Evolutionary conservation across 2,113 vertebrate genomes (phyloP).

Genomic region (Cavia porcellus): DNA sequence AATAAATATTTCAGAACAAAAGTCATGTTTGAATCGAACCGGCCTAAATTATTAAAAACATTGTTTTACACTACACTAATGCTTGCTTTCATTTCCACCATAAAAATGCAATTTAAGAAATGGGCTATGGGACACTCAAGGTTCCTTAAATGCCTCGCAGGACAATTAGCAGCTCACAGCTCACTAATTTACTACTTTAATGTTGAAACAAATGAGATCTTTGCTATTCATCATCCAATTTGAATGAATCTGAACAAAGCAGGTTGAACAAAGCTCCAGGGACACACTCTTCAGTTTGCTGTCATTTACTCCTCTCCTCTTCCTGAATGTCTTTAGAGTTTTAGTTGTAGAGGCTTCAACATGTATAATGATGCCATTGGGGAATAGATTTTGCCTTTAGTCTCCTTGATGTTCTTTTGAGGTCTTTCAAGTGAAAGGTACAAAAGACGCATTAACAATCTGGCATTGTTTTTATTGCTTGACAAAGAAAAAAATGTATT

Average conservation of each 20-base stretch:
- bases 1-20: conserved; percentile 68
- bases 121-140: conserved; percentile 76
- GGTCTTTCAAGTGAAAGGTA: conserved; percentile 89
- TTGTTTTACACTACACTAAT: conserved; percentile 53
- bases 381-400: conserved; percentile 88
- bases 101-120: conserved; percentile 84
- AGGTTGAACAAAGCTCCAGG: conserved; percentile 86
- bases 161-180: conserved; percentile 86
- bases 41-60: conserved; percentile 74
- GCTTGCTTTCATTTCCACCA: conserved; percentile 76
- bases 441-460: conserved; percentile 88
- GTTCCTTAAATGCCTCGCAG: conserved; percentile 83
- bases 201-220: conserved; percentile 88
- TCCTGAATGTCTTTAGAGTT: conserved; percentile 84
- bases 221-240: conserved; percentile 89
- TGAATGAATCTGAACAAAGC: conserved; percentile 87
- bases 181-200: conserved; percentile 89
- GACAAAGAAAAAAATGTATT: conserved; percentile 86
- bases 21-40: conserved; percentile 60
- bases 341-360: conserved; percentile 85
- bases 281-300: conserved; percentile 84
- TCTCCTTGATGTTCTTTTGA: conserved; percentile 87
- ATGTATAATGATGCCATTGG: conserved; percentile 88
- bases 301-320: conserved; percentile 84
- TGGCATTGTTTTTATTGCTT: conserved; percentile 88